These are phyloP conservation scores for Brachypterus glaber DNA, from an alignment of 2,888 invertebrate genomes.

Conservation along the genomic window DNA sequence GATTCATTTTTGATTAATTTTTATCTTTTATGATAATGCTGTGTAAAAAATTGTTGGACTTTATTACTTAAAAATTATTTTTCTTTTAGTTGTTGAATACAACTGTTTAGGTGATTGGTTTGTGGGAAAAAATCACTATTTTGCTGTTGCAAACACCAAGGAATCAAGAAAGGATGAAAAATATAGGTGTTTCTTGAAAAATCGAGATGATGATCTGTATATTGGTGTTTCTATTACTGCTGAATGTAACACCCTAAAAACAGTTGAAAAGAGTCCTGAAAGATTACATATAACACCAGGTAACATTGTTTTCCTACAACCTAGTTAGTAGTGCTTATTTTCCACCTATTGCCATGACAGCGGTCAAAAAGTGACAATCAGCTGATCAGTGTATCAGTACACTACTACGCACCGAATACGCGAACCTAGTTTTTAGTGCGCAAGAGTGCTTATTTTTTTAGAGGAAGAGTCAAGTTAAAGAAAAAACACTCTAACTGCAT, in stretches of 20 bases:
- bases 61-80: too few species aligned
- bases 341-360: too few species aligned
- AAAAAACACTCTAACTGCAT: too few species aligned
- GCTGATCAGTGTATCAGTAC: background rate
- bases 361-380: too few species aligned
- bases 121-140: constrained; percentile 90
- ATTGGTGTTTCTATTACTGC: constrained; percentile 90
- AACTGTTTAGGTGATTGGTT: constrained; percentile 94
- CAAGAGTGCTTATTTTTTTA: too few species aligned
- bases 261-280: constrained; percentile 88
- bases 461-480: too few species aligned
- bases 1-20: constrained; percentile 1
- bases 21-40: too few species aligned
- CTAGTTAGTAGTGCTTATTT: too few species aligned
- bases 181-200: constrained; percentile 88
- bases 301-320: too few species aligned
- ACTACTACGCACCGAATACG: too few species aligned
- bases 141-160: constrained; percentile 94
- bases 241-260: constrained; percentile 85
- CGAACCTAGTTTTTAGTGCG: too few species aligned
- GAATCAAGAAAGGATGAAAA: constrained; percentile 92
- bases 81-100: constrained; percentile 65
- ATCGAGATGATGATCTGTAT: constrained; percentile 87
- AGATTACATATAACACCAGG: constrained; percentile 79
- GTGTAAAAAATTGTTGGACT: too few species aligned